Percentiles rank a stretch among this genome's conserved stretches.
These are phyloP conservation scores for Epizoanthus scotinus DNA, from an alignment of 92 coral and sea anemone genomes.

Conservation along the genomic window DNA sequence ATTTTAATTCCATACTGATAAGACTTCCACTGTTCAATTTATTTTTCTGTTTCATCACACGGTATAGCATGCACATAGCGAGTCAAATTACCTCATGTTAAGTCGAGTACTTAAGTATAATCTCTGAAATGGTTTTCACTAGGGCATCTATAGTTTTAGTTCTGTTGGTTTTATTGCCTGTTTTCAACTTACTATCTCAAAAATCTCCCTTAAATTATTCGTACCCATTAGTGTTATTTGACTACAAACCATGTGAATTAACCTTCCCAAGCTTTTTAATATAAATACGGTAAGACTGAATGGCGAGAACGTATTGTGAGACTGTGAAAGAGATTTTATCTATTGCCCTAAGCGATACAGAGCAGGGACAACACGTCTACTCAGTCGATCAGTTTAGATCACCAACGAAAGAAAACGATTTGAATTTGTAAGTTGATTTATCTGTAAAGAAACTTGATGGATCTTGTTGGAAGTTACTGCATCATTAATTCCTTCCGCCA, in stretches of 20 bases:
- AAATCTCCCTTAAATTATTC: background rate
- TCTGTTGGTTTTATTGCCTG: background rate
- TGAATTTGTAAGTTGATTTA: background rate
- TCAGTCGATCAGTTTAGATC: conserved; percentile 8
- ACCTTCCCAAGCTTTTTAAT: conserved; percentile 15
- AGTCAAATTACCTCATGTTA: too few relatives aligned
- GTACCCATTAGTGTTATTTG: conserved; percentile 12
- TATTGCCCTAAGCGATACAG: conserved; percentile 31
- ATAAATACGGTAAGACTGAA: conserved; percentile 33
- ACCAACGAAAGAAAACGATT: background rate
- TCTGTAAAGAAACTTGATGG: background rate
- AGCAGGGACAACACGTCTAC: conserved; percentile 1
- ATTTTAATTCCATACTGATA: too few relatives aligned
- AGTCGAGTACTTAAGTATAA: too few relatives aligned
- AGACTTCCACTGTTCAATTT: too few relatives aligned
- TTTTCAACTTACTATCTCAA: background rate
- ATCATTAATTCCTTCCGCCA: too few relatives aligned
- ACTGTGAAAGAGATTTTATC: conserved; percentile 43
- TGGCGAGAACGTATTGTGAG: conserved; percentile 27
- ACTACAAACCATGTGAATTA: conserved; percentile 16
- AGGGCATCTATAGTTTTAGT: background rate
- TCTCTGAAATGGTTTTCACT: too few relatives aligned
- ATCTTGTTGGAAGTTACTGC: too few relatives aligned
- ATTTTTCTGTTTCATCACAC: too few relatives aligned
- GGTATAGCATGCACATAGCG: too few relatives aligned